phyloP scores from a whole-genome alignment of 2,888 invertebrate genomes.

The Drosophila parthenogenetica region DNA sequence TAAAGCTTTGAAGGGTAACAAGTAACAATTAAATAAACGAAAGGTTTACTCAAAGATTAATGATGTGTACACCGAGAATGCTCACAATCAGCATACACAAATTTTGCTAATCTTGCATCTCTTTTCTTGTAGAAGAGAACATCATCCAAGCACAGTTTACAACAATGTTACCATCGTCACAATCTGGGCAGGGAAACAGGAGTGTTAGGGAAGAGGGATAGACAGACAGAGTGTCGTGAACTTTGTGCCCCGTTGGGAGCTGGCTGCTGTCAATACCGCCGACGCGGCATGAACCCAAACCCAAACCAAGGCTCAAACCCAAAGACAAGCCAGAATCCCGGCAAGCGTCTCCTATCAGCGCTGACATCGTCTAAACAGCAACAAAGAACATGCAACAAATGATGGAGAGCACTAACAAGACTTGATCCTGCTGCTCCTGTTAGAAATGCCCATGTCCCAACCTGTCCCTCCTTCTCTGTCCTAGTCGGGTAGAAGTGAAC shows the following conservation, averaged over 20 bases:
- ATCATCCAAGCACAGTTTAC: slow-evolving; percentile 70
- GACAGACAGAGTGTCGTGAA: slow-evolving; percentile 63
- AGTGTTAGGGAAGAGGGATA: slow-evolving; percentile 1
- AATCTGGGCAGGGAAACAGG: not conserved
- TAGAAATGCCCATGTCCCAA: slow-evolving; percentile 40
- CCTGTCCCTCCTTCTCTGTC: not conserved
- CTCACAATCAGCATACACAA: slow-evolving; percentile 68
- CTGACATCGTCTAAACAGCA: slow-evolving; percentile 69
- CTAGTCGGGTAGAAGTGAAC: slow-evolving; percentile 6
- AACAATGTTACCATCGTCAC: slow-evolving; percentile 23
- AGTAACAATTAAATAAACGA: slow-evolving; percentile 64
- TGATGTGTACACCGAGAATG: slow-evolving; percentile 66
- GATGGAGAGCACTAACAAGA: slow-evolving; percentile 65
- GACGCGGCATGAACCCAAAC: slow-evolving; percentile 49
- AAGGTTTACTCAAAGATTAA: slow-evolving; percentile 62
- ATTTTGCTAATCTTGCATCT: slow-evolving; percentile 71
- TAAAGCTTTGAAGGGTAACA: slow-evolving; percentile 15
- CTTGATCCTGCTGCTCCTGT: slow-evolving; percentile 72
- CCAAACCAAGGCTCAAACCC: slow-evolving; percentile 8
- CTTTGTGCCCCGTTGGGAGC: slow-evolving; percentile 62
- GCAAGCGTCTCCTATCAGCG: slow-evolving; percentile 64
- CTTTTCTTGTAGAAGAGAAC: slow-evolving; percentile 33
- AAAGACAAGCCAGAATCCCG: slow-evolving; percentile 37
- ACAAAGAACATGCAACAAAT: slow-evolving; percentile 58
- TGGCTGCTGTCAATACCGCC: slow-evolving; percentile 47